Evolutionary conservation across 1,140 invertebrate genomes (phyloP), one percentile per base, ranked within the genome.

Genomic region (Oryzaephilus surinamensis): DNA sequence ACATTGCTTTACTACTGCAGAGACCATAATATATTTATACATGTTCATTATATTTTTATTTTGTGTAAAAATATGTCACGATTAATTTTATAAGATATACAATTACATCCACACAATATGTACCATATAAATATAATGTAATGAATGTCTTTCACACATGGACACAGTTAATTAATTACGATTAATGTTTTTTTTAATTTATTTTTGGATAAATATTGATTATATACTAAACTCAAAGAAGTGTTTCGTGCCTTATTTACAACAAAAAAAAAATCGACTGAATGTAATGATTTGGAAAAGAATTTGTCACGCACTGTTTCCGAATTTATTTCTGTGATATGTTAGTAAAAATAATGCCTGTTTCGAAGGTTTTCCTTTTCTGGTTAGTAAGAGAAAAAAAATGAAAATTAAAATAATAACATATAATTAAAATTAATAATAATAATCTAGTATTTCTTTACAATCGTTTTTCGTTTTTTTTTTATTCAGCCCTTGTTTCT

Each of bases 401-500:
- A 40, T 46, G 43, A 43, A 46, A 46, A 43, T 43, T 39, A 46
- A 8, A 43, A 42, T 36, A 42, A 16, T 26, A 23, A 35, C 30
- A 30, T 38, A 42, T 40, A 43, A 8, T 24, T 46, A 30, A 38
- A 45, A n/a, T n/a, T 11, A 11, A 11, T 11, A 24, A 6, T 24
- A 3, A n/a, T 24, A n/a, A 6, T 24, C 11, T 24, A 7, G 23
- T 24, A 10, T 24, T 24, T 24, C 3, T 24, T 7, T 24, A 10
- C 19, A 20, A 20, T n/a, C 19, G 42, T 45, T 41, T 48, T 50
- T 50, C 45, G 43, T 51, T 42, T 43, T 38, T 41, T 43, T 47
- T 46, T 43, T 46, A 54, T 47, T 54, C 51, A 54, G 51, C 51
- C 48, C 51, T 51, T 54, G 40, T 49, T 54, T 54, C 51, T 54